Evolutionary conservation across 23 tunicate genomes (phyloP).

Genomic region (Trididemnum miniatum): DNA sequence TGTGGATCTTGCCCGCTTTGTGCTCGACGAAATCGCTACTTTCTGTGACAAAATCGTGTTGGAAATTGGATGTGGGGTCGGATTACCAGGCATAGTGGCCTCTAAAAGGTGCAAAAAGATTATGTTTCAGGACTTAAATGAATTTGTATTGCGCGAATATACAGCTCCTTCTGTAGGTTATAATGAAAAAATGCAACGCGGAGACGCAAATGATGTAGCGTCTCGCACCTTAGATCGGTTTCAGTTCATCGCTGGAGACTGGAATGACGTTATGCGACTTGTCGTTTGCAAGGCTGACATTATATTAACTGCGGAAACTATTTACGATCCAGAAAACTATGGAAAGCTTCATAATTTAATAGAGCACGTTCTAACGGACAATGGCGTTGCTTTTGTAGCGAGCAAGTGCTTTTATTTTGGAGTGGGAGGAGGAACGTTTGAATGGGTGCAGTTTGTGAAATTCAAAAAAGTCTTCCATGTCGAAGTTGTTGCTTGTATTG

Average conservation of each 20-base stretch:
- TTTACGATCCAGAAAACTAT: constrained; percentile 45
- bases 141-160: constrained; percentile 28
- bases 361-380: neutral
- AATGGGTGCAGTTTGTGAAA: constrained; percentile 61
- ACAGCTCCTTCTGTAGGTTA: constrained; percentile 56
- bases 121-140: constrained; percentile 76
- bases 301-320: constrained; percentile 73
- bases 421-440: constrained; percentile 70
- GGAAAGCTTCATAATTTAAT: constrained; percentile 31
- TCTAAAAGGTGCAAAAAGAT: constrained; percentile 26
- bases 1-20: constrained; percentile 34
- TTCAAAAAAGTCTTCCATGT: constrained; percentile 24
- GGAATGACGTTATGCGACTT: constrained; percentile 13
- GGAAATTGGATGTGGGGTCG: constrained; percentile 91
- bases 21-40: neutral
- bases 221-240: neutral
- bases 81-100: constrained; percentile 72
- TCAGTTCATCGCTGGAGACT: constrained; percentile 61
- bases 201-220: neutral
- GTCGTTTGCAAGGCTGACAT: constrained; percentile 52
- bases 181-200: neutral
- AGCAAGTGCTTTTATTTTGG: constrained; percentile 86
- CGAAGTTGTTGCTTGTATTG: constrained; percentile 9
- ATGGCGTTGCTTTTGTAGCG: constrained; percentile 56
- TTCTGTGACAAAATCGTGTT: constrained; percentile 31